phyloP scores from a whole-genome alignment of 2,113 vertebrate genomes.

The human (Homo sapiens) region DNA sequence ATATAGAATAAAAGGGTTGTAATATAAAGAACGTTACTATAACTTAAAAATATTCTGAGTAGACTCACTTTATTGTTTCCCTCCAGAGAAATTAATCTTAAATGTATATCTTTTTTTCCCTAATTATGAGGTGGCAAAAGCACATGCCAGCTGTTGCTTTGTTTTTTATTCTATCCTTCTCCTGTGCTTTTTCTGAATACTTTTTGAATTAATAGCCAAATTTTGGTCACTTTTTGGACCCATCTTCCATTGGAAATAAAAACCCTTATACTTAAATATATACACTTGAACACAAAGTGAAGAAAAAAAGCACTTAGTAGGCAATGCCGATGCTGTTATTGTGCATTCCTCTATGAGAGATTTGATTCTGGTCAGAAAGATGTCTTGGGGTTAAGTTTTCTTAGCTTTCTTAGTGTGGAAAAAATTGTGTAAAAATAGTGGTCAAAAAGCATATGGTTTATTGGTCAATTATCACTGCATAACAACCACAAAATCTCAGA shows the following conservation, averaged over 20 bases:
- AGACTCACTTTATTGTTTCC: not conserved
- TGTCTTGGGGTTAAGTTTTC: not conserved
- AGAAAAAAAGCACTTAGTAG: not conserved
- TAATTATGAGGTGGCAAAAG: not conserved
- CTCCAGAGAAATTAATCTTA: not conserved
- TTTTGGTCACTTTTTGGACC: not conserved
- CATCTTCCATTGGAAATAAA: not conserved
- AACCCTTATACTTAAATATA: not conserved
- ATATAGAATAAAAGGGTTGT: not conserved
- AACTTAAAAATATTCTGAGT: not conserved
- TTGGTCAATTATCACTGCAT: not conserved
- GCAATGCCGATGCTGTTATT: not conserved
- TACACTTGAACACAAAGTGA: not conserved
- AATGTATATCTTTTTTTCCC: not conserved
- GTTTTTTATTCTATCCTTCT: not conserved
- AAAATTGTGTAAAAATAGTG: not conserved
- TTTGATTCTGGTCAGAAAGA: not conserved
- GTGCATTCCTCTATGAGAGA: not conserved
- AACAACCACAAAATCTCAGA: not conserved
- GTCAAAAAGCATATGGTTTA: not conserved
- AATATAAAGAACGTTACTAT: not conserved
- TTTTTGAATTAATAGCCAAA: not conserved
- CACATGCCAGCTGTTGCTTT: not conserved
- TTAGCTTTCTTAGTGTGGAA: not conserved
- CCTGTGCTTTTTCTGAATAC: not conserved